phyloP scores from a whole-genome alignment of 30 jellyfish, hydroid and myxozoan species.

The Aurelia aurita complex sp. Pacific region DNA sequence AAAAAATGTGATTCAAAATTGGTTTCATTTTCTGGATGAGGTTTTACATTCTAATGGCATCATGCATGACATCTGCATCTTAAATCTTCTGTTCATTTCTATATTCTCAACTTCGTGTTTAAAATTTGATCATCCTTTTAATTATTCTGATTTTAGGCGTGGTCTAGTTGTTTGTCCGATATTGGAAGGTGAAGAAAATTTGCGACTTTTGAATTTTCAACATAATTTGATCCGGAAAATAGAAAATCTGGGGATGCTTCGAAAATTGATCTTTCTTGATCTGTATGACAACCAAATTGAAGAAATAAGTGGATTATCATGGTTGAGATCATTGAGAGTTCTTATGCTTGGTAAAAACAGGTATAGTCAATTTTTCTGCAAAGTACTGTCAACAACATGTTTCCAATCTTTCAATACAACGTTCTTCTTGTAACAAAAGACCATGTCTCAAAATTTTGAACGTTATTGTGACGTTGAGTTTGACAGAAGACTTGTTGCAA shows the following conservation, averaged over 20 bases:
- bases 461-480: background rate
- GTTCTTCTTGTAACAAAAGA: too few species aligned
- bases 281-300: constrained; percentile 87
- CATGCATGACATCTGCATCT: too few species aligned
- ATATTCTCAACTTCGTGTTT: background rate
- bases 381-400: background rate
- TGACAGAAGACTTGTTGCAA: too few species aligned
- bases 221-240: constrained; percentile 77
- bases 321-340: constrained; percentile 73
- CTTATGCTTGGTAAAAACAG: constrained; percentile 93
- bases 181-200: constrained; percentile 83
- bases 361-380: constrained; percentile 1
- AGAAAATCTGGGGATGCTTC: constrained; percentile 65
- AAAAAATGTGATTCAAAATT: too few species aligned
- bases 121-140: background rate
- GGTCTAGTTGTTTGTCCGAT: constrained; percentile 80
- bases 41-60: too few species aligned
- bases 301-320: constrained; percentile 76
- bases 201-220: constrained; percentile 84
- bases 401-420: background rate
- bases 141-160: constrained; percentile 50
- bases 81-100: background rate
- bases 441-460: background rate
- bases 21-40: too few species aligned
- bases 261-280: constrained; percentile 81